Evolutionary conservation across 2,113 vertebrate genomes (phyloP).

Genomic region (Paradoxurus hermaphroditus): DNA sequence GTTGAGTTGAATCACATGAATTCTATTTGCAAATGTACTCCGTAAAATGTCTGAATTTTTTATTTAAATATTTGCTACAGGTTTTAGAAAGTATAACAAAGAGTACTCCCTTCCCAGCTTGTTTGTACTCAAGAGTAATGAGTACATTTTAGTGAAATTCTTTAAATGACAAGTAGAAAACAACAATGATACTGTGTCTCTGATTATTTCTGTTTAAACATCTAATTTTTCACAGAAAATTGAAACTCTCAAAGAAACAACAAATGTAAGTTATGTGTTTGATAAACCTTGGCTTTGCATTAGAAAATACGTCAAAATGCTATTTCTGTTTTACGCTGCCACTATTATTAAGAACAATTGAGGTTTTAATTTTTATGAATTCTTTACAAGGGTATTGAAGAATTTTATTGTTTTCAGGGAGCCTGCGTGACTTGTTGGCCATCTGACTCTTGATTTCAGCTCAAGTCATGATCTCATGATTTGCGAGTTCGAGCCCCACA

Average conservation of each 20-base stretch:
- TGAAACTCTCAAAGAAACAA: slow-evolving; percentile 96
- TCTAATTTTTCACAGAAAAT: slow-evolving; percentile 90
- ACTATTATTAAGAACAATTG: neutral
- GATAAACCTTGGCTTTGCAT: slow-evolving; percentile 16
- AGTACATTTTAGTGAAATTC: slow-evolving; percentile 30
- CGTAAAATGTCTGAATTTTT: slow-evolving; percentile 16
- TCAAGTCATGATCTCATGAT: no score
- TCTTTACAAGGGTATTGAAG: slow-evolving; percentile 9
- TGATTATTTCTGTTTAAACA: slow-evolving; percentile 67
- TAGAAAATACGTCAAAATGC: slow-evolving; percentile 23
- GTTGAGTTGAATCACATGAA: neutral
- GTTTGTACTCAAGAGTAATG: slow-evolving; percentile 11
- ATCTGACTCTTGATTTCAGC: no score
- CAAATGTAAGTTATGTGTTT: slow-evolving; percentile 92
- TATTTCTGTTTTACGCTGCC: neutral
- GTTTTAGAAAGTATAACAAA: slow-evolving; percentile 23
- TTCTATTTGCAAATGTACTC: neutral
- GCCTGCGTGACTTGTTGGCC: no score
- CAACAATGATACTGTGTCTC: neutral
- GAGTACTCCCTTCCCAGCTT: neutral
- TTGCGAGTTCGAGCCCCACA: no score
- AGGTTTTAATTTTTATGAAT: slow-evolving; percentile 6
- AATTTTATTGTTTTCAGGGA: neutral
- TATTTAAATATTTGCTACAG: slow-evolving; percentile 3
- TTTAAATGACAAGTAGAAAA: slow-evolving; percentile 41